phyloP scores from a whole-genome alignment of 2,888 invertebrate species.

The Gisinianus flammeolus region DNA sequence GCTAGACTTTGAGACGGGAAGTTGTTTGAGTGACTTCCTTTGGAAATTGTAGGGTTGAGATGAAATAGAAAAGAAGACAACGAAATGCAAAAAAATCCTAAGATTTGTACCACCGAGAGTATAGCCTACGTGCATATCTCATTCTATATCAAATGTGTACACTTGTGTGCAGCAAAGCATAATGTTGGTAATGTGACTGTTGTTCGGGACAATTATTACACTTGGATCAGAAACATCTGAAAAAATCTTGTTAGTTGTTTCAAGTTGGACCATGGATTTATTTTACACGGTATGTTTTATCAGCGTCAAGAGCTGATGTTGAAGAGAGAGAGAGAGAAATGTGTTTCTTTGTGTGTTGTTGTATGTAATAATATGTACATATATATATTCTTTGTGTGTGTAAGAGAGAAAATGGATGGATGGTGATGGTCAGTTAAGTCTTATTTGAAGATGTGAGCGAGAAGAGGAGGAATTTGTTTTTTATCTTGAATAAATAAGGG shows the following conservation, averaged over 20 bases:
- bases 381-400: background rate
- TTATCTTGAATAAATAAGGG: constrained; percentile 27
- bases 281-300: background rate
- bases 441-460: background rate
- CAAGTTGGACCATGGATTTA: background rate
- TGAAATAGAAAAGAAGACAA: background rate
- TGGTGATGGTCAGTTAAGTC: constrained; percentile 31
- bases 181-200: background rate
- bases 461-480: constrained; percentile 25
- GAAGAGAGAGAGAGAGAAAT: background rate
- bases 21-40: constrained; percentile 14
- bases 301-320: background rate
- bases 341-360: background rate
- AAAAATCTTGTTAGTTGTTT: background rate
- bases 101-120: too few relatives aligned
- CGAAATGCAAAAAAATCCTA: background rate
- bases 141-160: too few relatives aligned
- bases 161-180: constrained; percentile 29
- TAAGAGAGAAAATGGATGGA: constrained; percentile 19
- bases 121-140: too few relatives aligned
- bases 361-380: background rate
- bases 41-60: background rate
- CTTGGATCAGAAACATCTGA: background rate
- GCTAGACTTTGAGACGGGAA: constrained; percentile 1
- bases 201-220: constrained; percentile 14